These are phyloP conservation scores for Cherax quadricarinatus DNA, from an alignment of 1,140 invertebrate genomes.

Conservation along the genomic window DNA sequence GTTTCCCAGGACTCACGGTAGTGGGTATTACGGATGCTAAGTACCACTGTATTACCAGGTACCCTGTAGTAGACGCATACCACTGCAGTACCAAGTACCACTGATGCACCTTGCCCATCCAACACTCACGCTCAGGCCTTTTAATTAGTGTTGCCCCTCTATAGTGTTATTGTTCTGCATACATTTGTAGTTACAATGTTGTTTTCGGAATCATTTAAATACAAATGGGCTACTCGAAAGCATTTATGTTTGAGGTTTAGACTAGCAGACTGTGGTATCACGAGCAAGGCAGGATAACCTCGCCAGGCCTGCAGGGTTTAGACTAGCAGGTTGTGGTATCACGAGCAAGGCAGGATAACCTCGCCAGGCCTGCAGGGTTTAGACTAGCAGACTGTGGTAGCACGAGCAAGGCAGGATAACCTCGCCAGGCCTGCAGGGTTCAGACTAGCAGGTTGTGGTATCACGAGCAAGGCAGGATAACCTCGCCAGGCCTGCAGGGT, in stretches of 20 bases:
- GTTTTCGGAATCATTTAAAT: not conserved
- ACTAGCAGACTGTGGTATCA: not conserved
- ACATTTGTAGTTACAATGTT: slow-evolving; percentile 3
- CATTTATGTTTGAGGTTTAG: not conserved
- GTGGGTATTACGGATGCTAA: too few relatives aligned
- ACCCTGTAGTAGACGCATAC: too few relatives aligned
- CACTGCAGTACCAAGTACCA: not conserved
- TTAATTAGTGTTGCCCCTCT: not conserved
- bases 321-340: not conserved
- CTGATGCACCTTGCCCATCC: not conserved
- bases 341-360: not conserved
- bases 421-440: too few relatives aligned
- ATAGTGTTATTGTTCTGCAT: not conserved
- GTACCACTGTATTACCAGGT: too few relatives aligned
- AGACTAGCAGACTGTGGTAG: not conserved
- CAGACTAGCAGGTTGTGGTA: too few relatives aligned
- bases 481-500: too few relatives aligned
- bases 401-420: not conserved
- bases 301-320: not conserved
- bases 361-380: not conserved
- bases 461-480: too few relatives aligned
- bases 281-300: not conserved
- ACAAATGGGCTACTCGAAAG: not conserved
- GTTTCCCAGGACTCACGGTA: too few relatives aligned
- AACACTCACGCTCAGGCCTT: not conserved